phyloP scores from a whole-genome alignment of 2,113 vertebrate genomes.

The Coryphaenoides rupestris region DNA sequence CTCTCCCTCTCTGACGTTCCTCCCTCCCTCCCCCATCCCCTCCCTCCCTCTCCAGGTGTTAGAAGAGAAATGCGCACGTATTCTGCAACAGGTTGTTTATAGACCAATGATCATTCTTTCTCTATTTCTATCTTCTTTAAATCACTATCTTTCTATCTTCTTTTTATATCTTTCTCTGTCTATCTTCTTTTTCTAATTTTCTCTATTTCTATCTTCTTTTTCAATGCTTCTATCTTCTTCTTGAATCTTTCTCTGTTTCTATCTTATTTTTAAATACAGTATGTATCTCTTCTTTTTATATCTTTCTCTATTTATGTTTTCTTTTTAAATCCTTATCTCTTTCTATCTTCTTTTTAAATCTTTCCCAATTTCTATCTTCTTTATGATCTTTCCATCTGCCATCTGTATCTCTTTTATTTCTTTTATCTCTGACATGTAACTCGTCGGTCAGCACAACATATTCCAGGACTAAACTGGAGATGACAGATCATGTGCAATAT shows the following conservation, averaged over 20 bases:
- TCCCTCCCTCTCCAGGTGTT: slow-evolving; percentile 60
- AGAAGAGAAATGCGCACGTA: slow-evolving; percentile 51
- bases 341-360: neutral
- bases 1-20: neutral
- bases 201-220: no score
- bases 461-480: no score
- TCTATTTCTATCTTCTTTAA: neutral
- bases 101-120: slow-evolving; percentile 1
- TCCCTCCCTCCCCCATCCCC: slow-evolving; percentile 11
- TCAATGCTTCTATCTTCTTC: neutral
- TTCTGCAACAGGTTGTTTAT: slow-evolving; percentile 41
- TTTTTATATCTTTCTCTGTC: neutral
- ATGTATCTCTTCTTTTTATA: no score
- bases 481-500: no score
- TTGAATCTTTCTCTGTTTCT: no score
- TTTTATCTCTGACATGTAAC: no score
- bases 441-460: no score
- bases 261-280: no score
- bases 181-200: neutral
- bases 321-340: neutral
- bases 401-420: no score
- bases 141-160: neutral
- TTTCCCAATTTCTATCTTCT: no score
- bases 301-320: neutral
- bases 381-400: no score